phyloP scores from a whole-genome alignment of 1,140 invertebrate species.

The Gonioctena quinquepunctata region DNA sequence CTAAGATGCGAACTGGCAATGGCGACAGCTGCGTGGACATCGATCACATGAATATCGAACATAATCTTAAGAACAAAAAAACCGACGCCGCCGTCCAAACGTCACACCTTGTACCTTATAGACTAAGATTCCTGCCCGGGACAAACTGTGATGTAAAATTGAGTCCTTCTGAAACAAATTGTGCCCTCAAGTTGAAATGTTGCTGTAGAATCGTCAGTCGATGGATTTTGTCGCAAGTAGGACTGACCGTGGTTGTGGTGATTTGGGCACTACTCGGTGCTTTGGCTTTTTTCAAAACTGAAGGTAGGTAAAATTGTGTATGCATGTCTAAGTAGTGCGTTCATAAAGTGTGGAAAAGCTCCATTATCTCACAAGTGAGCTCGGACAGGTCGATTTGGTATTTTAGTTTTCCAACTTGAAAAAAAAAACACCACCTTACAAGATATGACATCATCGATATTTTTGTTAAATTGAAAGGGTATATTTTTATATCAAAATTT shows the following conservation, averaged over 20 bases:
- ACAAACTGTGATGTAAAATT: conserved; percentile 47
- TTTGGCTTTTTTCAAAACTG: conserved; percentile 62
- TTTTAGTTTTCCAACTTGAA: no score
- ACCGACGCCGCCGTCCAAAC: conserved; percentile 56
- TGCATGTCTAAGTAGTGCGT: no score
- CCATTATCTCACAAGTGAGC: no score
- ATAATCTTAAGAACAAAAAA: conserved; percentile 37
- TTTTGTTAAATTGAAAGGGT: no score
- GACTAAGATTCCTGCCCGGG: conserved; percentile 58
- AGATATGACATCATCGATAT: no score
- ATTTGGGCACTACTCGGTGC: conserved; percentile 64
- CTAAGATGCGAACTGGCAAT: conserved; percentile 42
- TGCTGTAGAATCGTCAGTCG: conserved; percentile 48
- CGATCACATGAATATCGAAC: conserved; percentile 50
- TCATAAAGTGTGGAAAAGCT: no score
- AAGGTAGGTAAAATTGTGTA: no score
- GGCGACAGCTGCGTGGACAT: conserved; percentile 45
- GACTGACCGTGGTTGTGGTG: conserved; percentile 59
- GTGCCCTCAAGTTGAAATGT: conserved; percentile 38
- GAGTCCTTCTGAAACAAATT: conserved; percentile 36
- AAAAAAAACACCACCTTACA: no score
- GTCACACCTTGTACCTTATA: conserved; percentile 54
- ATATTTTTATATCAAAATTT: no score
- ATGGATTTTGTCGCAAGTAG: conserved; percentile 56
- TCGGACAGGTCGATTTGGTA: no score